A percentile compares a stretch with the other conserved stretches of the same genome.
Evolutionary conservation across 1,140 invertebrate genomes (phyloP).

Genomic region (Apis cerana): DNA sequence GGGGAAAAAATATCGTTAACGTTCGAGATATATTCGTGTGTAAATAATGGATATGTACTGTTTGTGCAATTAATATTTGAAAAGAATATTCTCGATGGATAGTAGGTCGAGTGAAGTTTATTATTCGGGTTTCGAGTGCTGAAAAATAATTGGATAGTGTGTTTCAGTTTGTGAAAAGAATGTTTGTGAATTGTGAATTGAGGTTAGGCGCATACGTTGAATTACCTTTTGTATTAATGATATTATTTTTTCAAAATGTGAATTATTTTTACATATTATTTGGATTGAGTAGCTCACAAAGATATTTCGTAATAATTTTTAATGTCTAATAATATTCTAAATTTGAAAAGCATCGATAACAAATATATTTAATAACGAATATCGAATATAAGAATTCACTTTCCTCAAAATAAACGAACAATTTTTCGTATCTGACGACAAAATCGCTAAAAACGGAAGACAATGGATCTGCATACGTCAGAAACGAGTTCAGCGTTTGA

Average conservation of each 20-base stretch:
- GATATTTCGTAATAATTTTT: no score
- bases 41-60: conserved; percentile 8
- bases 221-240: neutral
- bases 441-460: neutral
- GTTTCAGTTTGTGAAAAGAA: neutral
- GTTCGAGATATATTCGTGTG: neutral
- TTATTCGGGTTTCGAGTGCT: neutral
- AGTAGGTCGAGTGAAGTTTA: neutral
- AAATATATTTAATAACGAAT: no score
- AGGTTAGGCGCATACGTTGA: neutral
- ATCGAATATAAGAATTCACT: no score
- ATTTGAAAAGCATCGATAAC: no score
- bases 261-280: neutral
- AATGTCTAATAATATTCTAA: no score
- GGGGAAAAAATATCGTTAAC: neutral
- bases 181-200: neutral
- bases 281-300: no score
- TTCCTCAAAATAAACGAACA: neutral
- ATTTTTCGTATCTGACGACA: neutral
- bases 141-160: neutral
- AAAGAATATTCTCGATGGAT: neutral
- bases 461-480: conserved; percentile 56
- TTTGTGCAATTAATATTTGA: neutral
- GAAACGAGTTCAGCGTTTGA: conserved; percentile 58
- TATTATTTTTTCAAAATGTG: neutral